Evolutionary conservation across 2,888 invertebrate species (phyloP).

Genomic region (Drosophila yooni): DNA sequence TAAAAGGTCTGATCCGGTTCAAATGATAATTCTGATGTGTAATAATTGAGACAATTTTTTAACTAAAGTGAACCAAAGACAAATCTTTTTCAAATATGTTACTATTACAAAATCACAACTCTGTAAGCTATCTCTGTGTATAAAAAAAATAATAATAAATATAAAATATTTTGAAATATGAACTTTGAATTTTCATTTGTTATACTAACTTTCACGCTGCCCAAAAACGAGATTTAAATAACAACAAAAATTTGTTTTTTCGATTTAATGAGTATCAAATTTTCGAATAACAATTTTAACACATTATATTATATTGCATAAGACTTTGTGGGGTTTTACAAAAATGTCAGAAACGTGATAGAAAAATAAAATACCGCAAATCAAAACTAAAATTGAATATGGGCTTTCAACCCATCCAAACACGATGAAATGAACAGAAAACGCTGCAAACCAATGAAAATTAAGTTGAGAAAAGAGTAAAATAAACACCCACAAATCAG

Average conservation of each 20-base stretch:
- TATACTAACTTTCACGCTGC: too few species aligned
- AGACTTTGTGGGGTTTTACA: background rate
- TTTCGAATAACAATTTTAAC: background rate
- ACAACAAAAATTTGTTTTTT: background rate
- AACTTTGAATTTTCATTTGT: background rate
- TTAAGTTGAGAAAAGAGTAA: background rate
- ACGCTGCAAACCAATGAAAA: slow-evolving; percentile 31
- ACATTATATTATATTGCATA: background rate
- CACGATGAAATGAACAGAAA: slow-evolving; percentile 58
- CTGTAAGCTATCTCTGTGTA: background rate
- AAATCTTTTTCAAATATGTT: background rate
- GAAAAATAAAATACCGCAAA: slow-evolving; percentile 1
- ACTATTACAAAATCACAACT: background rate
- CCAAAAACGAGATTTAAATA: background rate
- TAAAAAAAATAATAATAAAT: background rate
- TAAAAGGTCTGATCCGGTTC: background rate
- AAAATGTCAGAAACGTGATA: background rate
- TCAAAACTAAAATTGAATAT: slow-evolving; percentile 17
- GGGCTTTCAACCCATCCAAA: slow-evolving; percentile 15
- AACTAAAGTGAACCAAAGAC: background rate
- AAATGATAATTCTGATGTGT: background rate
- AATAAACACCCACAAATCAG: slow-evolving; percentile 47
- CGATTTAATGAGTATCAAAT: background rate
- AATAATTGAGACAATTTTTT: background rate
- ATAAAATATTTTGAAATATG: background rate